A percentile compares a stretch with the other conserved stretches of the same genome.
These are phyloP conservation scores for Cinara cedri DNA, from an alignment of 2,888 invertebrate species.

Conservation along the genomic window DNA sequence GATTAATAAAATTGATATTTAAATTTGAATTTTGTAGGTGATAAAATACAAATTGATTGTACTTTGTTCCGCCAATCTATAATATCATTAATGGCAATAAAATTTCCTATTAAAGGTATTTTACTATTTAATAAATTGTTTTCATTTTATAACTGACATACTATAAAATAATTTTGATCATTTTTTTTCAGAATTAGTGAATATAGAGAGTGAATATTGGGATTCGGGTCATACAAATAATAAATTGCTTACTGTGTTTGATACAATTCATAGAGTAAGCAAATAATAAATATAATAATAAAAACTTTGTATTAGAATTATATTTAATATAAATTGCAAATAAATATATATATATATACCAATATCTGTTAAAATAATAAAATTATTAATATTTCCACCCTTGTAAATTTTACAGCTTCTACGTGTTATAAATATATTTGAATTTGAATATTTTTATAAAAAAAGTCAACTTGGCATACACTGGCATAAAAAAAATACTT, in stretches of 20 bases:
- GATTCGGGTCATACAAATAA: neutral
- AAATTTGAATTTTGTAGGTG: slow-evolving; percentile 8
- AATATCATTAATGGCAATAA: slow-evolving; percentile 38
- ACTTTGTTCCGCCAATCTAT: slow-evolving; percentile 9
- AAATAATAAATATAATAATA: neutral
- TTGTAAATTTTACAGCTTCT: slow-evolving; percentile 23
- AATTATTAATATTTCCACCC: neutral
- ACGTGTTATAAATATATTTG: slow-evolving; percentile 28
- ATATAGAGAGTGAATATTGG: neutral
- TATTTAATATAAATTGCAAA: no score
- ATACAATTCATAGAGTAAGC: slow-evolving; percentile 28
- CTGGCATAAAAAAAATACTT: slow-evolving; percentile 43
- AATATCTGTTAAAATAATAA: no score
- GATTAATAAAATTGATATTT: neutral
- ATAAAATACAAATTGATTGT: slow-evolving; percentile 1
- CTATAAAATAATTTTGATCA: neutral
- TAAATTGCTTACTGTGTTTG: neutral
- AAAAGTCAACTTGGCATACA: slow-evolving; percentile 27
- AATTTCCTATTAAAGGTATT: slow-evolving; percentile 47
- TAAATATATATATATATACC: no score
- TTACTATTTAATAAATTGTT: neutral
- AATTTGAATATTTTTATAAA: slow-evolving; percentile 48
- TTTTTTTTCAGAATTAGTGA: slow-evolving; percentile 36
- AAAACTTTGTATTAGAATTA: neutral
- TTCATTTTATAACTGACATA: no score